Conservation (phyloP, 2,888 invertebrate genomes). For the Antheraea yamamai region DNA sequence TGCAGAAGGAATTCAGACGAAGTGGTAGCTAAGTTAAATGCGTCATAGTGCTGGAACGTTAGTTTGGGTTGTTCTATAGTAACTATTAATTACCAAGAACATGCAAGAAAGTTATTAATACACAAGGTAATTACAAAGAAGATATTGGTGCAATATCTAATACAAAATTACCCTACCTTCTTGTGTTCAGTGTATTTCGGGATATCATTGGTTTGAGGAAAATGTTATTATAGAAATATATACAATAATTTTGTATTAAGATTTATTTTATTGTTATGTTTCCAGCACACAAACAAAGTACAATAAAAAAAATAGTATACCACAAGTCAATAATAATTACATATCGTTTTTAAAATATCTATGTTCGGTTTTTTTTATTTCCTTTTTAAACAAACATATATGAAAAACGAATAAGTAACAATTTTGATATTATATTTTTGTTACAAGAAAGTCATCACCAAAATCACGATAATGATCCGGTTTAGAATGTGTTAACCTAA, state of each 20-base stretch:
- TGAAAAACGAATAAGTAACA: background rate
- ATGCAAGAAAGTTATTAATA: no score
- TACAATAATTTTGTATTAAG: slow-evolving; percentile 26
- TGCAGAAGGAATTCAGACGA: no score
- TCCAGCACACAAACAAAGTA: slow-evolving; percentile 46
- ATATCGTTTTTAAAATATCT: background rate
- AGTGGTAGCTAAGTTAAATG: no score
- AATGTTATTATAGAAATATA: slow-evolving; percentile 9
- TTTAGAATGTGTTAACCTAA: background rate
- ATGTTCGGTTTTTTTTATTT: background rate
- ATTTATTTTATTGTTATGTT: slow-evolving; percentile 41
- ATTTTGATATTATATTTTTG: background rate
- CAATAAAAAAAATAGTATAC: slow-evolving; percentile 59
- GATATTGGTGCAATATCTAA: background rate
- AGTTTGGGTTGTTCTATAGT: no score
- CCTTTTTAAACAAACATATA: background rate
- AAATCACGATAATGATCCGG: background rate
- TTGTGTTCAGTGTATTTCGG: background rate
- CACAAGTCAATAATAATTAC: slow-evolving; percentile 40
- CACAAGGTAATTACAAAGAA: no score
- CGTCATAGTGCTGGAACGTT: no score
- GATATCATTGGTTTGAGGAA: background rate
- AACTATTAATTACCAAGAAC: no score
- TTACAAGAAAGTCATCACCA: background rate
- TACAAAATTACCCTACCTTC: background rate